Evolutionary conservation across 2,113 vertebrate genomes (phyloP).

Genomic region (Daboia siamensis): DNA sequence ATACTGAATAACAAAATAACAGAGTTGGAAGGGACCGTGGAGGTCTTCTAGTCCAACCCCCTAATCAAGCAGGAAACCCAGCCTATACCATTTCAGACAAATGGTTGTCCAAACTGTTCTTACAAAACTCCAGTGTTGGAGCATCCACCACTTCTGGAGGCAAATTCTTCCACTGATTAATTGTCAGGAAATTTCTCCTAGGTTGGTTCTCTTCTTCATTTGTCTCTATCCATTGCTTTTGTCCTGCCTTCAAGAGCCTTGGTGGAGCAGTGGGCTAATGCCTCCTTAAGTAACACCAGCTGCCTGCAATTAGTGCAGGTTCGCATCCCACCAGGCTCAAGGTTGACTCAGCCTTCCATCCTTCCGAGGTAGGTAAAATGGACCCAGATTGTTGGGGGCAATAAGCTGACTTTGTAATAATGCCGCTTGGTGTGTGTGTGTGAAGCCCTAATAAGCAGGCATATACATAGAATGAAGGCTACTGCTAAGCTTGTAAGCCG

Average conservation of each 20-base stretch:
- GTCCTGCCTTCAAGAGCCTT: not conserved
- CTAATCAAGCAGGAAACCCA: not conserved
- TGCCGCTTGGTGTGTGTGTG: too few relatives aligned
- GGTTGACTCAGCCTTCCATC: too few relatives aligned
- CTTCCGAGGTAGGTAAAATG: too few relatives aligned
- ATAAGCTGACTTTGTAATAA: too few relatives aligned
- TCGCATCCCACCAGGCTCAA: too few relatives aligned
- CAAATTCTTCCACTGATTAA: not conserved
- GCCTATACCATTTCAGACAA: not conserved
- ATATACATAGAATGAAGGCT: too few relatives aligned
- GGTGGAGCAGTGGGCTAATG: too few relatives aligned
- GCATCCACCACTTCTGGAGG: not conserved
- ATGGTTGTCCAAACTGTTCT: not conserved
- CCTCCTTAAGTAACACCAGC: too few relatives aligned
- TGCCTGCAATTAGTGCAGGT: too few relatives aligned
- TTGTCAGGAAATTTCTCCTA: not conserved
- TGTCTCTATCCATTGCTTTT: not conserved
- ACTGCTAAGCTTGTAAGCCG: too few relatives aligned
- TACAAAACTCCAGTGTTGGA: not conserved
- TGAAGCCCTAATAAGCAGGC: too few relatives aligned
- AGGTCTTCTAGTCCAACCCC: not conserved
- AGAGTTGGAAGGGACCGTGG: not conserved
- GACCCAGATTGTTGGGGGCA: too few relatives aligned
- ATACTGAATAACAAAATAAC: not conserved
- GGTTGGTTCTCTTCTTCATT: not conserved